Conservation (phyloP, 1,140 invertebrate species). For the Pseudomyrmex sp. region DNA sequence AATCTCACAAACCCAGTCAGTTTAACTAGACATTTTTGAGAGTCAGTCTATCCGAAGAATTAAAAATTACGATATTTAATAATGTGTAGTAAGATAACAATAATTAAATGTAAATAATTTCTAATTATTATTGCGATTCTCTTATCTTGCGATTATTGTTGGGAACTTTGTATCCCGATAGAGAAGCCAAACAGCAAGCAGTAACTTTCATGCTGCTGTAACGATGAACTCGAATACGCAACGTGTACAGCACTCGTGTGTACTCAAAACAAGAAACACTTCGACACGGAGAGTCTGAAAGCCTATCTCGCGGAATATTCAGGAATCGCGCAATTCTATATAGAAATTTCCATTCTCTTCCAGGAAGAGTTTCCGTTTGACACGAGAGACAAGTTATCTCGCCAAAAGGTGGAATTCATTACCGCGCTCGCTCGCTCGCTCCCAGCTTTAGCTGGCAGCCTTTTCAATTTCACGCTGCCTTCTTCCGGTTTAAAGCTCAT, state of each 20-base stretch:
- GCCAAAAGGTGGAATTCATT: conserved; percentile 50
- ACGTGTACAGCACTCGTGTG: conserved; percentile 33
- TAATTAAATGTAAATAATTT: conserved; percentile 1
- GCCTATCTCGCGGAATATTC: conserved; percentile 55
- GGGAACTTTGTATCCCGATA: not conserved
- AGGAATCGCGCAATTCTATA: conserved; percentile 38
- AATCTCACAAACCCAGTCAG: too few relatives aligned
- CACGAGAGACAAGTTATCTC: conserved; percentile 20
- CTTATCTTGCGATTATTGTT: too few relatives aligned
- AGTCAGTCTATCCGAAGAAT: not conserved
- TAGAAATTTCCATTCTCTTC: conserved; percentile 53
- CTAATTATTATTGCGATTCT: too few relatives aligned
- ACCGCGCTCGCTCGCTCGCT: not conserved
- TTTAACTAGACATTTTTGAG: too few relatives aligned
- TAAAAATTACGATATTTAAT: not conserved
- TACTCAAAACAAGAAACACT: conserved; percentile 44
- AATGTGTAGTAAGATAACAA: conserved; percentile 1
- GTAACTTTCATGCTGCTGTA: conserved; percentile 11
- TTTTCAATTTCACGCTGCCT: conserved; percentile 70
- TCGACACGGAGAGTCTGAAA: conserved; percentile 33
- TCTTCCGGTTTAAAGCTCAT: conserved; percentile 62
- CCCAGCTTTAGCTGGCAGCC: conserved; percentile 35
- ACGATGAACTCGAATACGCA: conserved; percentile 16
- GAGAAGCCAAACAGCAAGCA: conserved; percentile 8
- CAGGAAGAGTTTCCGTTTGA: conserved; percentile 25